Evolutionary conservation across 1,140 invertebrate genomes (phyloP), one percentile per base, ranked within the genome.

Genomic region (Drosophila biarmipes): DNA sequence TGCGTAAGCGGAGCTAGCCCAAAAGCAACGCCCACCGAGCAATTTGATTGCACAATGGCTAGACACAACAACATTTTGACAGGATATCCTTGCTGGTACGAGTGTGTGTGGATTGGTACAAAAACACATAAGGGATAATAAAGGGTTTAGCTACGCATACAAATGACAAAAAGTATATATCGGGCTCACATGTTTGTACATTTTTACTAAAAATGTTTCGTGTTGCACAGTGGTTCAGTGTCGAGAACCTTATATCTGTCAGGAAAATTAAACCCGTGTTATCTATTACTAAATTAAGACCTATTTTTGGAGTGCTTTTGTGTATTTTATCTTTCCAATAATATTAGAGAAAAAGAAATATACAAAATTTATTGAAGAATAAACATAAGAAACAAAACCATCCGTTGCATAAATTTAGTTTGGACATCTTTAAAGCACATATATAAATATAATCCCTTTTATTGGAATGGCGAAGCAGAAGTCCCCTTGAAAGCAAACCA

Each of bases 41-140:
- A 52, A 78, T 79, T 84, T 85, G 72, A 76, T 76, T 76, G 73
- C 73, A 76, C 72, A 75, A 75, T 75, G 72, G 71, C 62, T 57
- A 59, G 69, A 69, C 75, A 73, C 61, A 45, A 51, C 42, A 45
- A 69, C 54, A 64, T 78, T 38, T 54, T 34, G 48, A 69, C 48
- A 62, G 66, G 56, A 61, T 61, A 46, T 17, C 21, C 56, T 27
- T 56, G 31, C 35, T 24, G 12, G 73, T 45, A 58, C 55, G 57
- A 48, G 56, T 45, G 57, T 40, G 35, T 45, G 43, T 43, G 10
- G 17, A 24, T 31, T 40, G 37, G 49, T 42, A 42, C 17, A 40
- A 38, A 56, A 52, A 31, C 21, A 71, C 27, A 34, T 35, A 77
- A 77, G 68, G 54, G 55, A 54, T 77, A 81, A 71, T 75, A 78